Evolutionary conservation across 2,888 invertebrate species (phyloP).

Genomic region (Andrena haemorrhoa): DNA sequence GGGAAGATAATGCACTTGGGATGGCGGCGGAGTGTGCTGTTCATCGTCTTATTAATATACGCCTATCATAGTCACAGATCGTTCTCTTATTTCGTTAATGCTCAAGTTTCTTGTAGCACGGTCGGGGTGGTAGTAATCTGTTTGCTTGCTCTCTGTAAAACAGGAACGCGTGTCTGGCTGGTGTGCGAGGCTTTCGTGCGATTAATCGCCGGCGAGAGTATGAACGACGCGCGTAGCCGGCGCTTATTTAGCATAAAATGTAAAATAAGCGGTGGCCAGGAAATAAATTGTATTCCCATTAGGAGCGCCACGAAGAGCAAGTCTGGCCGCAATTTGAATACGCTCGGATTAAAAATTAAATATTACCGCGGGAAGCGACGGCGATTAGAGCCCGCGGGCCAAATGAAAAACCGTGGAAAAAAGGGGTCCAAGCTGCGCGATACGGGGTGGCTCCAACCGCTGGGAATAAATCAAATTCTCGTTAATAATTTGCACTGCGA

Average conservation of each 20-base stretch:
- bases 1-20: conserved; percentile 60
- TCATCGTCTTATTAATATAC: conserved; percentile 45
- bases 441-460: conserved; percentile 42
- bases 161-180: conserved; percentile 18
- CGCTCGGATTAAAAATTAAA: conserved; percentile 84
- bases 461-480: conserved; percentile 66
- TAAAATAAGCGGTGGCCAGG: conserved; percentile 79
- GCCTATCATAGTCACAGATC: neutral
- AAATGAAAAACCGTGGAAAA: conserved; percentile 66
- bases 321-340: conserved; percentile 81
- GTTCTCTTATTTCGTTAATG: neutral
- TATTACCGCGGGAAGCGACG: conserved; percentile 76
- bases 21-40: conserved; percentile 24
- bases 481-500: conserved; percentile 67
- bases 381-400: conserved; percentile 76
- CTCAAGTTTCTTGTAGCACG: neutral
- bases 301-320: conserved; percentile 73
- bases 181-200: conserved; percentile 30
- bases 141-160: conserved; percentile 11
- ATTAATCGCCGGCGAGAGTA: conserved; percentile 62
- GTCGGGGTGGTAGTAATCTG: conserved; percentile 1
- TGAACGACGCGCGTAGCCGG: conserved; percentile 67
- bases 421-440: conserved; percentile 46
- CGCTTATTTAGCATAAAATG: conserved; percentile 81
- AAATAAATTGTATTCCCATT: conserved; percentile 85